Evolutionary conservation across 2,113 vertebrate species (phyloP).

Genomic region (Strigops habroptila): DNA sequence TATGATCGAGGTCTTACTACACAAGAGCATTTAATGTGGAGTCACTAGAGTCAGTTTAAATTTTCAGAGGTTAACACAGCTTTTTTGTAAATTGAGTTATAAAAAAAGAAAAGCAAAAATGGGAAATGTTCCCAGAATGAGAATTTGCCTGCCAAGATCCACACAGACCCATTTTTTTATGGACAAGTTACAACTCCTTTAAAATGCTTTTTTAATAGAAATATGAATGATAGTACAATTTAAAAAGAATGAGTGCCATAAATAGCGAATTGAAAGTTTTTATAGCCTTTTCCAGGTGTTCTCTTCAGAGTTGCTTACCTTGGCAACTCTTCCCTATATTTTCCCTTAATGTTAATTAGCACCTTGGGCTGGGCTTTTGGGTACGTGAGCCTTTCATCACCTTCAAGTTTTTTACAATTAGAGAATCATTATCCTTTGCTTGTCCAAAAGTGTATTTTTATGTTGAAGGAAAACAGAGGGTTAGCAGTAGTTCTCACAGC

Average conservation of each 20-base stretch:
- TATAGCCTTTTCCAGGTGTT: slow-evolving; percentile 38
- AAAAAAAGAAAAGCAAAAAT: background rate
- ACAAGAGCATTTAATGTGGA: background rate
- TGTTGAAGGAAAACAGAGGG: background rate
- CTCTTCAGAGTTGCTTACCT: slow-evolving; percentile 26
- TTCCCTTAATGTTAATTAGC: background rate
- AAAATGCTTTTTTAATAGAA: slow-evolving; percentile 68
- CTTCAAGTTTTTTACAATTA: background rate
- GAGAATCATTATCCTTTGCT: background rate
- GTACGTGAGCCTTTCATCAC: background rate
- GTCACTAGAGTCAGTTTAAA: background rate
- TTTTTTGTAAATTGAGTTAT: background rate
- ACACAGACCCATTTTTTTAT: slow-evolving; percentile 56
- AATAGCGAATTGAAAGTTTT: slow-evolving; percentile 11
- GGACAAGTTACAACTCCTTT: slow-evolving; percentile 51
- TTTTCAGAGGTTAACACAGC: background rate
- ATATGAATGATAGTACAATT: slow-evolving; percentile 23
- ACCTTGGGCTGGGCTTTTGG: background rate
- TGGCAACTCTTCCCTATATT: background rate
- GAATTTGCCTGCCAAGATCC: slow-evolving; percentile 40
- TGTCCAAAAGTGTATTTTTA: background rate
- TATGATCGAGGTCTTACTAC: background rate
- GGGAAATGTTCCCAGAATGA: background rate
- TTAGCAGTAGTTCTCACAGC: background rate
- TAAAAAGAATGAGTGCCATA: background rate